Evolutionary conservation across 2,888 invertebrate species (phyloP).

Genomic region (Himalopsyche anomala): DNA sequence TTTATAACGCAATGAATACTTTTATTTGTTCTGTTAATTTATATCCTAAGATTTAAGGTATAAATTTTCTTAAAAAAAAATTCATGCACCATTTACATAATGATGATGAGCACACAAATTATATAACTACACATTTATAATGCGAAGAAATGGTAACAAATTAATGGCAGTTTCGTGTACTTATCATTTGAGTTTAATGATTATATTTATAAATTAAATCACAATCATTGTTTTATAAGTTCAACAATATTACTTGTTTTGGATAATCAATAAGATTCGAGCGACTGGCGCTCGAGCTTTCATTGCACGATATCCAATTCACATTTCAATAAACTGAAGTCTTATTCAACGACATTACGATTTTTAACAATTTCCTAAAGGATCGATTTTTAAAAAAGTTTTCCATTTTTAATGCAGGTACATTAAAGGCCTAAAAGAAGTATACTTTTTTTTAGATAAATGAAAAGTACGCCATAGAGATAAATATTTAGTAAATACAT

Average conservation of each 20-base stretch:
- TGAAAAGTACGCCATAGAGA: slow-evolving; percentile 36
- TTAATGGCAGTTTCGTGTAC: slow-evolving; percentile 41
- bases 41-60: slow-evolving; percentile 47
- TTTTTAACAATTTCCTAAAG: slow-evolving; percentile 38
- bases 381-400: slow-evolving; percentile 21
- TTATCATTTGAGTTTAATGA: slow-evolving; percentile 27
- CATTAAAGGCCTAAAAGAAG: slow-evolving; percentile 43
- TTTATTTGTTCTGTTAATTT: slow-evolving; percentile 24
- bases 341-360: slow-evolving; percentile 37
- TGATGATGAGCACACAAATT: slow-evolving; percentile 52
- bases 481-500: slow-evolving; percentile 20
- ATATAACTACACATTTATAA: slow-evolving; percentile 49
- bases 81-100: slow-evolving; percentile 55
- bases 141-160: slow-evolving; percentile 44
- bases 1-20: not conserved
- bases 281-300: slow-evolving; percentile 57
- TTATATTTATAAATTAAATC: slow-evolving; percentile 39
- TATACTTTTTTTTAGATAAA: slow-evolving; percentile 38
- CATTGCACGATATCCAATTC: not conserved
- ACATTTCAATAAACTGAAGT: slow-evolving; percentile 1
- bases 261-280: slow-evolving; percentile 51
- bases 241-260: slow-evolving; percentile 50
- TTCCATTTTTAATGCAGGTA: slow-evolving; percentile 43
- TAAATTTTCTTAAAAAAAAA: slow-evolving; percentile 55
- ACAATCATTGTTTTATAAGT: slow-evolving; percentile 49